Evolutionary conservation across 1,140 invertebrate genomes (phyloP).

Genomic region (Sesamia nonagrioides): DNA sequence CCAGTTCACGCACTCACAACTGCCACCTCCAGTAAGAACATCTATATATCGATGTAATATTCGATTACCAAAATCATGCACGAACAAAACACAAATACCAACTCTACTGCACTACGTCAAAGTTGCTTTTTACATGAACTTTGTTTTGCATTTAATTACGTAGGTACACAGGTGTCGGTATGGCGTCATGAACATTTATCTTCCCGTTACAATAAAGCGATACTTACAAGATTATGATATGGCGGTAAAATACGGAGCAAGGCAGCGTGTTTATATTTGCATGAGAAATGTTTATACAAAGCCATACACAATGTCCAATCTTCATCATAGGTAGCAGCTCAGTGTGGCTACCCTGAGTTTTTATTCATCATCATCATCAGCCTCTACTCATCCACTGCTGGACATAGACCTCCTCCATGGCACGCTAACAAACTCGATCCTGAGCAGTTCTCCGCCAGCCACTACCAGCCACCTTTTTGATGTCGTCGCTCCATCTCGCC

Average conservation of each 20-base stretch:
- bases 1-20: no score
- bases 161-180: background rate
- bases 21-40: no score
- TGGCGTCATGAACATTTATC: slow-evolving; percentile 26
- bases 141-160: background rate
- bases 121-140: background rate
- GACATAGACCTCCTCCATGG: no score
- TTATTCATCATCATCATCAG: no score
- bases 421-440: no score
- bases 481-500: no score
- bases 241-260: background rate
- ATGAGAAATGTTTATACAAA: background rate
- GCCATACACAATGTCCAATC: background rate
- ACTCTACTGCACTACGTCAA: background rate
- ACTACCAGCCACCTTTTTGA: no score
- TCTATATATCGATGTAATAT: background rate
- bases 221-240: slow-evolving; percentile 3
- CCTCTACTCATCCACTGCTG: no score
- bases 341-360: no score
- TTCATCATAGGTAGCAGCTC: background rate
- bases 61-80: background rate
- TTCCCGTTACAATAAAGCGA: slow-evolving; percentile 20
- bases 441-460: no score
- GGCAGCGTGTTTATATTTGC: background rate
- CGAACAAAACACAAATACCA: background rate